Evolutionary conservation across 2,797 vertebrate species (phyloP), one percentile per base, ranked within the genome.

Genomic region (Cottoperca gobio): DNA sequence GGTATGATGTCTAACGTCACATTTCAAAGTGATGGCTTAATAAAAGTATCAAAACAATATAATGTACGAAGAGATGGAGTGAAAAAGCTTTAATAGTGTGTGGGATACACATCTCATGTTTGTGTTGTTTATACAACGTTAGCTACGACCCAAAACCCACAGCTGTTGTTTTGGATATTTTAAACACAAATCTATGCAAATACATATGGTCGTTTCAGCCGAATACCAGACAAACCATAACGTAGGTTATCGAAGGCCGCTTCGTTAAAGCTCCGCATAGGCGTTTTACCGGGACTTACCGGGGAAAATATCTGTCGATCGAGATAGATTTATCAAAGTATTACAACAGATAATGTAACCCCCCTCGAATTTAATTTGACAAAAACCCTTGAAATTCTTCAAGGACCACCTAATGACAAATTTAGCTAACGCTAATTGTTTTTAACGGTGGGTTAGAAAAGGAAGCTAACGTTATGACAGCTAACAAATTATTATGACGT

Each of bases 241-340:
- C 11, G 12, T 9, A 28, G 37, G 37, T 43, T 43, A 16, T 13
- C 1, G 48, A 52, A 88, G 86, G 87, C 87, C 83, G 71, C 59
- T 75, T 8, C 3, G n/a, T 48, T 64, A 21, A 59, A 81, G 55
- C 73, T 33, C 76, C 37, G 71, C 81, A 84, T 28, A 70, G 79
- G 79, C 78, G 73, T 83, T 86, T 71, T 17, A 78, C 37, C 9
- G 6, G 2, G 35, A 54, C 17, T 61, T 43, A 12, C 10, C 16
- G 7, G 3, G 9, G 26, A 16, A 21, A 65, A 45, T 3, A 64
- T 33, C 9, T 2, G 6, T 19, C n/a, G n/a, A 54, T 24, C 5
- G 33, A n/a, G 2, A 16, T 52, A 6, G 17, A 31, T 46, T 55
- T n/a, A 68, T 1, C 11, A 9, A 0, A 13, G 8, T 8, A 43